phyloP scores from a whole-genome alignment of 2,113 vertebrate genomes.

The Grus americana region DNA sequence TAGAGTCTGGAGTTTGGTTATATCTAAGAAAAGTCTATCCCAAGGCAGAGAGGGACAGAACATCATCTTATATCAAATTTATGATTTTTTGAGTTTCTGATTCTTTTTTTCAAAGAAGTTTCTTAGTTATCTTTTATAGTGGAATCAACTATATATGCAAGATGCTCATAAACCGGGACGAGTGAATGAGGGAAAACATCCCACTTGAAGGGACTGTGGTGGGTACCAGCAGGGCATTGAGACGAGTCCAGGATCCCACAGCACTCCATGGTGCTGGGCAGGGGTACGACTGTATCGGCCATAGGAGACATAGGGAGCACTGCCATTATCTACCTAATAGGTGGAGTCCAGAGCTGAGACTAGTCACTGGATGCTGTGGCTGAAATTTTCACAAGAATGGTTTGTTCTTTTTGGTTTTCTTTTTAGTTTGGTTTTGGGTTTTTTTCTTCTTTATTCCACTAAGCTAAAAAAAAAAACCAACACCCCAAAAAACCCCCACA shows the following conservation, averaged over 20 bases:
- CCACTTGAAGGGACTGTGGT: neutral
- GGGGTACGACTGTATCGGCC: neutral
- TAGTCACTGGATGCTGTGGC: too few species aligned
- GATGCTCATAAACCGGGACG: rapidly evolving
- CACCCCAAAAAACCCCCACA: too few species aligned
- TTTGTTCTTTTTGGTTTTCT: neutral
- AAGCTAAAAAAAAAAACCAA: neutral
- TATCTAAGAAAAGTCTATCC: neutral
- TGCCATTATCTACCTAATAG: neutral
- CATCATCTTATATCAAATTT: neutral
- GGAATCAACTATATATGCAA: neutral
- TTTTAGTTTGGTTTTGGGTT: neutral
- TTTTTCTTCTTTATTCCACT: neutral
- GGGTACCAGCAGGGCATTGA: neutral
- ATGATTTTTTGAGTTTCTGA: neutral
- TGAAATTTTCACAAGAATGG: neutral
- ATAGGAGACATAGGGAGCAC: rapidly evolving
- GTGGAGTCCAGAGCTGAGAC: neutral
- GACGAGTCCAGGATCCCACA: neutral
- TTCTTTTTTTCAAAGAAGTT: neutral
- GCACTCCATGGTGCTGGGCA: neutral
- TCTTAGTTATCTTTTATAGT: neutral
- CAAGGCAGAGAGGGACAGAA: neutral
- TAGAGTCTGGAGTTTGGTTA: neutral
- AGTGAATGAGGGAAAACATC: neutral